A percentile compares a stretch with the other conserved stretches of the same genome.
Evolutionary conservation across 35 echinoderm and acorn worm species (phyloP).

Genomic region (Apostichopus japonicus): DNA sequence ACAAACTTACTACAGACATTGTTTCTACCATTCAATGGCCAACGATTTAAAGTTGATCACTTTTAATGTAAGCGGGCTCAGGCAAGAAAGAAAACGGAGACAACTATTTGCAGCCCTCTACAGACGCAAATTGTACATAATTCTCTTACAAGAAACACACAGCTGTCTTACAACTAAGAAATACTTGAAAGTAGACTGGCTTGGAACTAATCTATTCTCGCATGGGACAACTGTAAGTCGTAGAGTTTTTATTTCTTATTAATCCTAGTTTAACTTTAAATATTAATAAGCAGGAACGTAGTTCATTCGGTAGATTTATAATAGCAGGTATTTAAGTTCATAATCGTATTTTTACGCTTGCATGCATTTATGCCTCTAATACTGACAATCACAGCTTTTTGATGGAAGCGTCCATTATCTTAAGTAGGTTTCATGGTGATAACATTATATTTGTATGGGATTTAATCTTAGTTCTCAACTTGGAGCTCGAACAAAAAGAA

Average conservation of each 20-base stretch:
- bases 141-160: too few relatives aligned
- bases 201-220: not conserved
- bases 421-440: not conserved
- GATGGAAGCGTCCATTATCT: not conserved
- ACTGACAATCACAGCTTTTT: conserved; percentile 19
- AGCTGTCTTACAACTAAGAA: not conserved
- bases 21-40: too few relatives aligned
- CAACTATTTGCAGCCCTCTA: not conserved
- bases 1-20: not conserved
- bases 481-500: conserved; percentile 25
- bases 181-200: conserved; percentile 4
- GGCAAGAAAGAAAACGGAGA: conserved; percentile 8
- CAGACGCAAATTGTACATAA: conserved; percentile 39
- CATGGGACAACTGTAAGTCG: conserved; percentile 2
- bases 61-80: conserved; percentile 18
- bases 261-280: too few relatives aligned
- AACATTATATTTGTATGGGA: conserved; percentile 30
- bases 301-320: too few relatives aligned
- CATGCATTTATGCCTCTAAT: conserved; percentile 2
- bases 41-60: not conserved
- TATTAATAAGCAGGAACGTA: too few relatives aligned
- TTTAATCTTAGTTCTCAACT: conserved; percentile 34
- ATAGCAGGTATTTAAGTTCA: not conserved
- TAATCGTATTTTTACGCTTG: not conserved
- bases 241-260: not conserved